Evolutionary conservation across 2,888 invertebrate genomes (phyloP).

Genomic region (Tridacna gigas): DNA sequence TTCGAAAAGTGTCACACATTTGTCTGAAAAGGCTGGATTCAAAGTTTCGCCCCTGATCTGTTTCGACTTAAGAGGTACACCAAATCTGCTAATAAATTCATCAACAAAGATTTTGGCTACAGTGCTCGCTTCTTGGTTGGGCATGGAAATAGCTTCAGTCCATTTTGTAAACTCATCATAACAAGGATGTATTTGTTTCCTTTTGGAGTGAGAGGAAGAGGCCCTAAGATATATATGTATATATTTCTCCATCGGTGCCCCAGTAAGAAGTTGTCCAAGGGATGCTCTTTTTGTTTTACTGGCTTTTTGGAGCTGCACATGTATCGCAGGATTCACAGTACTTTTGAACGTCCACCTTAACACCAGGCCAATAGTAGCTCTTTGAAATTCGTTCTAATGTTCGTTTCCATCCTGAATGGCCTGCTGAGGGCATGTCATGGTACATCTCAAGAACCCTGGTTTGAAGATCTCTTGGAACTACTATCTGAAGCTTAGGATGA

Average conservation of each 20-base stretch:
- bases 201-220: no score
- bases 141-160: no score
- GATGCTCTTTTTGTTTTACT: slow-evolving; percentile 29
- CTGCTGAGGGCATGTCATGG: slow-evolving; percentile 33
- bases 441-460: slow-evolving; percentile 10
- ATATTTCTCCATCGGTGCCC: slow-evolving; percentile 64
- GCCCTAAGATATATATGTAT: slow-evolving; percentile 62
- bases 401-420: slow-evolving; percentile 28
- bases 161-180: no score
- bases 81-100: no score
- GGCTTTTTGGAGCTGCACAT: slow-evolving; percentile 23
- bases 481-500: not conserved
- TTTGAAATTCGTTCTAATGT: slow-evolving; percentile 14
- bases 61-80: no score
- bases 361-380: slow-evolving; percentile 25
- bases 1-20: not conserved
- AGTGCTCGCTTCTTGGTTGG: no score
- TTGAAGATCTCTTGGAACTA: not conserved
- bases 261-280: slow-evolving; percentile 34
- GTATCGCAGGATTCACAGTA: slow-evolving; percentile 9
- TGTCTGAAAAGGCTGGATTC: not conserved
- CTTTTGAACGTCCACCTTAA: not conserved
- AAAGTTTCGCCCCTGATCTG: slow-evolving; percentile 50
- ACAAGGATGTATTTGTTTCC: no score
- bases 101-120: no score